Conservation (phyloP, 2,888 invertebrate species). For the Apamea monoglypha region DNA sequence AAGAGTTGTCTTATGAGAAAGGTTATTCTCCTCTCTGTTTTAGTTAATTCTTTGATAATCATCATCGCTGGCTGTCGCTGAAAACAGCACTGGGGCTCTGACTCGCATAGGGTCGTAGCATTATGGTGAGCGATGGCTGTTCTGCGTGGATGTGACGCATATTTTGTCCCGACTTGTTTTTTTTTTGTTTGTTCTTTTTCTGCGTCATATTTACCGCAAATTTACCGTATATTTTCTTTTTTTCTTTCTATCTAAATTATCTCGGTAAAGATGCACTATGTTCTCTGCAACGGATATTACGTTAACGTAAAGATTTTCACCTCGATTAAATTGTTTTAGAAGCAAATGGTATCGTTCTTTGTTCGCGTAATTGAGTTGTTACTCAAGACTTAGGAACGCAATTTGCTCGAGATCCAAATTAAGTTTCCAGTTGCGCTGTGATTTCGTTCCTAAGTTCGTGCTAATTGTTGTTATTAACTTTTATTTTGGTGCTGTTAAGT, state of each 20-base stretch:
- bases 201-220: not conserved
- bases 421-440: conserved; percentile 37
- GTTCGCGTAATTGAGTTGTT: conserved; percentile 54
- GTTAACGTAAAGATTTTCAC: conserved; percentile 7
- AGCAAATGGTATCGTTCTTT: conserved; percentile 22
- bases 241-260: not conserved
- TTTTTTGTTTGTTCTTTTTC: no score
- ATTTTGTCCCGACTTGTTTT: not conserved
- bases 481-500: conserved; percentile 29
- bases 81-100: not conserved
- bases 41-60: not conserved
- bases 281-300: conserved; percentile 8
- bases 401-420: conserved; percentile 50
- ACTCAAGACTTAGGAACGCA: conserved; percentile 34
- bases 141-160: not conserved
- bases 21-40: not conserved
- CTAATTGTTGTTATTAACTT: conserved; percentile 49
- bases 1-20: not conserved
- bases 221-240: not conserved
- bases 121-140: not conserved
- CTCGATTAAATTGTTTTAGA: conserved; percentile 31
- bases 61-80: not conserved
- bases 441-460: conserved; percentile 38
- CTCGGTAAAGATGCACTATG: not conserved
- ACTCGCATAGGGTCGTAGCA: not conserved